Evolutionary conservation across 2,888 invertebrate species (phyloP).

Genomic region (Lycophotia porphyrea): DNA sequence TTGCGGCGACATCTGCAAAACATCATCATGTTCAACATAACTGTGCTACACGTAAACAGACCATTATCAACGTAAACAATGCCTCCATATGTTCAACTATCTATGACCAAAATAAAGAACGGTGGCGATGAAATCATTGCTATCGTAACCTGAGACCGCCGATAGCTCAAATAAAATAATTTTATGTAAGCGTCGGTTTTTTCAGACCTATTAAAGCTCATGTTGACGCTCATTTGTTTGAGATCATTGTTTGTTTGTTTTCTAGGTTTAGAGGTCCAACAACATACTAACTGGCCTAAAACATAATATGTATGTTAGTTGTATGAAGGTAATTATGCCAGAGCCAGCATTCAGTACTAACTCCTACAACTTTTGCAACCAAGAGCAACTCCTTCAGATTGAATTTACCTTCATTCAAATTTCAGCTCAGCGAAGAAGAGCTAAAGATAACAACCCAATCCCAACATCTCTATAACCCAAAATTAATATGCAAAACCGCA

Average conservation of each 20-base stretch:
- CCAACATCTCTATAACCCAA: slow-evolving; percentile 20
- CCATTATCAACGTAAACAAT: slow-evolving; percentile 47
- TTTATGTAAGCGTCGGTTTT: background rate
- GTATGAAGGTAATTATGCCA: background rate
- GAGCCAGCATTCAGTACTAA: background rate
- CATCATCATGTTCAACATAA: slow-evolving; percentile 28
- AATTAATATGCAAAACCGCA: slow-evolving; percentile 72
- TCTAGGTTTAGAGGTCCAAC: background rate
- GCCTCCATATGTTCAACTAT: slow-evolving; percentile 1
- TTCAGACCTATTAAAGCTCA: background rate
- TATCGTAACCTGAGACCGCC: background rate
- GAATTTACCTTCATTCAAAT: slow-evolving; percentile 1
- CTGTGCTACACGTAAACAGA: slow-evolving; percentile 25
- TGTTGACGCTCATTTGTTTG: background rate
- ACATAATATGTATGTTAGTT: background rate
- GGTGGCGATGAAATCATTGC: slow-evolving; percentile 7
- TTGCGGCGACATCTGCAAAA: slow-evolving; percentile 82
- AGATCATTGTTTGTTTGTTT: background rate
- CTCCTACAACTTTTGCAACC: background rate
- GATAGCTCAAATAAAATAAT: too few relatives aligned
- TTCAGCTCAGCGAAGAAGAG: slow-evolving; percentile 3
- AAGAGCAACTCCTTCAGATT: background rate
- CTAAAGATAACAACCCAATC: slow-evolving; percentile 13
- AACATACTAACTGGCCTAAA: background rate
- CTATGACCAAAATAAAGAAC: slow-evolving; percentile 23